These are phyloP conservation scores for Sylvilagus bachmani DNA, from an alignment of 2,113 vertebrate genomes.

Conservation along the genomic window DNA sequence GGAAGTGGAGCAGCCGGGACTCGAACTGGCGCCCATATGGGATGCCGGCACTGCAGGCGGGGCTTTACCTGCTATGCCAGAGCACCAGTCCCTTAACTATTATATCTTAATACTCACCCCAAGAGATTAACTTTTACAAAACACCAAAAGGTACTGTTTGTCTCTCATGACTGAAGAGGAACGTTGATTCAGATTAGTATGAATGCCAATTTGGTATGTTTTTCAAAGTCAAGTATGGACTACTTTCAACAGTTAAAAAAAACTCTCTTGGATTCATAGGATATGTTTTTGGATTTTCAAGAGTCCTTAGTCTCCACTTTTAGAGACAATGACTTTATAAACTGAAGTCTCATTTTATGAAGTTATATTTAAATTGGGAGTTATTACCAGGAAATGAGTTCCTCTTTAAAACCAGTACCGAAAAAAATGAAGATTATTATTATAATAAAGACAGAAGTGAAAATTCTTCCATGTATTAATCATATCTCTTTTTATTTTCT, in stretches of 20 bases:
- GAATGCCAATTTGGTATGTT: background rate
- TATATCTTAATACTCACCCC: no score
- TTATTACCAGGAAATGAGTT: conserved; percentile 28
- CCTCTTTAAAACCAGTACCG: conserved; percentile 2
- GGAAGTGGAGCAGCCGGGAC: no score
- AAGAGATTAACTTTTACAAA: background rate
- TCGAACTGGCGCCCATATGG: no score
- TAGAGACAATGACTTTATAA: conserved; percentile 42
- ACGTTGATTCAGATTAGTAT: background rate
- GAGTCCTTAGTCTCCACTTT: background rate
- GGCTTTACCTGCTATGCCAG: no score
- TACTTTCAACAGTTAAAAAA: background rate
- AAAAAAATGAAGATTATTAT: background rate
- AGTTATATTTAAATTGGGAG: conserved; percentile 25
- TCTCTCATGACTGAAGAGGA: conserved; percentile 22
- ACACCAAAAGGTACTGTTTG: background rate
- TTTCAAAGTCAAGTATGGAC: conserved; percentile 13
- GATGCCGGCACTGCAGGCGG: no score
- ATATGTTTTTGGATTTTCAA: conserved; percentile 22
- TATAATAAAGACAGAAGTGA: conserved; percentile 29
- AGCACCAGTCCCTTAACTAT: no score
- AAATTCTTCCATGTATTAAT: background rate
- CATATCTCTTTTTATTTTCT: background rate
- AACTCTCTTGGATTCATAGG: background rate
- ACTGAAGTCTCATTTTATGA: conserved; percentile 34